A percentile compares a stretch with the other conserved stretches of the same genome.
These are phyloP conservation scores for Yasuhikotakia modesta DNA, from an alignment of 2,797 vertebrate species.

Conservation along the genomic window DNA sequence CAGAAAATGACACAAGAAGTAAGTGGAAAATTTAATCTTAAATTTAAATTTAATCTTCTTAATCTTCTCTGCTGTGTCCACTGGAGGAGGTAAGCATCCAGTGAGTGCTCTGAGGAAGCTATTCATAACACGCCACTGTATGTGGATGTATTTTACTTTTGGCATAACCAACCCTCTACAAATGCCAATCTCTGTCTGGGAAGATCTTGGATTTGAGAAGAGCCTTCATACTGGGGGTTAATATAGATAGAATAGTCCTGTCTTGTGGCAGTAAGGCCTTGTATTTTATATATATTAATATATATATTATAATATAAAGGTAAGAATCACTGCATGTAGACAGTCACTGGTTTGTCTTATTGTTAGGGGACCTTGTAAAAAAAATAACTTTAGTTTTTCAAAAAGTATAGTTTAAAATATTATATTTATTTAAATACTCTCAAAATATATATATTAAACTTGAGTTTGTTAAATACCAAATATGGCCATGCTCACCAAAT, in stretches of 20 bases:
- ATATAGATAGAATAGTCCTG: slow-evolving; percentile 63
- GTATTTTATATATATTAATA: too few species aligned
- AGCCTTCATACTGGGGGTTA: slow-evolving; percentile 57
- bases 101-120: slow-evolving; percentile 3
- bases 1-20: not conserved
- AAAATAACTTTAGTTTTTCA: too few species aligned
- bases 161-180: not conserved
- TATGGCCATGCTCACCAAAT: not conserved
- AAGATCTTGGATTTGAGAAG: slow-evolving; percentile 48
- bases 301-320: too few species aligned
- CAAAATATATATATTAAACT: too few species aligned
- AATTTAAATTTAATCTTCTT: too few species aligned
- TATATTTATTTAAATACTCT: too few species aligned
- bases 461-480: too few species aligned
- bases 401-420: too few species aligned
- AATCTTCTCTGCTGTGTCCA: slow-evolving; percentile 38
- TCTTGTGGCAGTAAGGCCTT: slow-evolving; percentile 26
- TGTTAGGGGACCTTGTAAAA: too few species aligned
- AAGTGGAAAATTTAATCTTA: slow-evolving; percentile 36
- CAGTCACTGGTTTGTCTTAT: slow-evolving; percentile 38
- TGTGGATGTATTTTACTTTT: not conserved
- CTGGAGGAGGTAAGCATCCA: not conserved
- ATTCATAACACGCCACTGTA: slow-evolving; percentile 15
- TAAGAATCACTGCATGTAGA: slow-evolving; percentile 32
- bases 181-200: slow-evolving; percentile 49